Evolutionary conservation across 2,113 vertebrate species (phyloP).

Genomic region (Centropus bengalensis): DNA sequence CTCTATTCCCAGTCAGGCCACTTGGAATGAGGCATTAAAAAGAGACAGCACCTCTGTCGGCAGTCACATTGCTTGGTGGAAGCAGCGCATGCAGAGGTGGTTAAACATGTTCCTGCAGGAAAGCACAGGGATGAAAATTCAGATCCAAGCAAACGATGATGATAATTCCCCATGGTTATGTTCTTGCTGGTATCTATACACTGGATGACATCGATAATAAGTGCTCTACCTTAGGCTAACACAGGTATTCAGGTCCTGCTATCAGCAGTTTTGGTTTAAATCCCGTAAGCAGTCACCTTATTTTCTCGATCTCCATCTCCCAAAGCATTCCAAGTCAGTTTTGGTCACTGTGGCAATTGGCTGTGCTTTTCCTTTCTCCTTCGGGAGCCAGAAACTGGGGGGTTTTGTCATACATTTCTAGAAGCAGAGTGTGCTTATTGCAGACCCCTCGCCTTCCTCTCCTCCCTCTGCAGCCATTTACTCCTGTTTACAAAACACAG

Average conservation of each 20-base stretch:
- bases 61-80: rapidly evolving
- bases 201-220: not conserved
- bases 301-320: not conserved
- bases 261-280: not conserved
- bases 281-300: not conserved
- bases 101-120: not conserved
- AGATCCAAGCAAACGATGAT: not conserved
- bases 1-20: not conserved
- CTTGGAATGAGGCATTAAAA: not conserved
- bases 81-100: not conserved
- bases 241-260: rapidly evolving
- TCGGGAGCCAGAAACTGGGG: rapidly evolving
- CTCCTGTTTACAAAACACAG: not conserved
- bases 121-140: not conserved
- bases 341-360: not conserved
- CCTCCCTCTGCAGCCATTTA: not conserved
- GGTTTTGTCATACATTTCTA: not conserved
- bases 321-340: not conserved
- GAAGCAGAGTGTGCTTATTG: not conserved
- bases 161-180: not conserved
- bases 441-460: not conserved
- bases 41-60: not conserved
- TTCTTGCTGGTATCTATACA: not conserved
- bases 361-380: not conserved
- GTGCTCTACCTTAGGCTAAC: not conserved